Evolutionary conservation across 2,888 invertebrate species (phyloP), one percentile per base, ranked within the genome.

Genomic region (Philonicus albiceps): DNA sequence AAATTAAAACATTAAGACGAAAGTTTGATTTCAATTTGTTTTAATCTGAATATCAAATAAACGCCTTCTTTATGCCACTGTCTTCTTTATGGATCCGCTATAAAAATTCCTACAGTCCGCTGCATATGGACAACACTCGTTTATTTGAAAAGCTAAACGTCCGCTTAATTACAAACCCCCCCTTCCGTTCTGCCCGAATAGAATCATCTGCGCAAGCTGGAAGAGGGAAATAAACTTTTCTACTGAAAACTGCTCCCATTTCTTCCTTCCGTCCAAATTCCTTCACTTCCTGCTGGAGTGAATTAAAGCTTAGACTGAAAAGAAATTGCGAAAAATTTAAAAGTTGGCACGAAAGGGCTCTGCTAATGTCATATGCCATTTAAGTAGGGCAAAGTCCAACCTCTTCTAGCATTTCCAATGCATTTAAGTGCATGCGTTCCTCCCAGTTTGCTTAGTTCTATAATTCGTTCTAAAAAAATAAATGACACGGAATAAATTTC

Each of bases 391-490:
- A 74, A 16, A 11, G 34, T 34, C 31, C 31, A n/a, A 34, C 19
- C 16, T 13, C n/a, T 74, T 30, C 74, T 31, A 34, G 34, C 7
- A 19, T 74, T 74, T 74, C 74, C 74, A 74, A 31, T 74, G 74
- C 74, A 74, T 74, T 37, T 74, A 74, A 74, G 74, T 74, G 74
- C 74, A 74, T 74, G 74, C 74, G 74, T 74, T 74, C 34, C 74
- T 74, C 34, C 34, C 74, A n/a, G 74, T 74, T 74, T 74, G 31
- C 74, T 74, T 34, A 74, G 31, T 74, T 74, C 19, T 34, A 16
- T 74, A 74, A 16, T 74, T 31, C 74, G 16, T 5, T n/a, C 74
- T 8, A 74, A 74, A 74, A 74, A 74, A 34, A 31, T 74, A 74
- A 74, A 74, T 74, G 74, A 74, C 16, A 74, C 19, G 74, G 74